A percentile compares a stretch with the other conserved stretches of the same genome.
phyloP scores from a whole-genome alignment of 2,888 invertebrate genomes.

The Fragum fragum region DNA sequence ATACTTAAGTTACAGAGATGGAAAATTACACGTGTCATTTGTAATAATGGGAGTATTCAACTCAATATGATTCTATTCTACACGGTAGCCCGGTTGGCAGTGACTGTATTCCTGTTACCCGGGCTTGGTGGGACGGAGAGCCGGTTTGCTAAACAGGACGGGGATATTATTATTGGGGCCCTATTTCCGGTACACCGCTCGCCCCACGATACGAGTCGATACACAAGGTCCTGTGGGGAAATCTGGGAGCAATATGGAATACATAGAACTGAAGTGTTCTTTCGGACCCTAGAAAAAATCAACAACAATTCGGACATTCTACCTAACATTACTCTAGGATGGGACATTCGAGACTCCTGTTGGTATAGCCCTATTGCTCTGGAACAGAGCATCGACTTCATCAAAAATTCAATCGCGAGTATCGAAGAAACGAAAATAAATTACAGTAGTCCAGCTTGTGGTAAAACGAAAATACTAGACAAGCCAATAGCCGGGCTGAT shows the following conservation, averaged over 20 bases:
- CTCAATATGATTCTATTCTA: no score
- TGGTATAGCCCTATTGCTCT: slow-evolving; percentile 94
- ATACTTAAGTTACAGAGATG: no score
- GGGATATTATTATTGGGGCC: slow-evolving; percentile 89
- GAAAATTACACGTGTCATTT: no score
- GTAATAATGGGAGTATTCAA: no score
- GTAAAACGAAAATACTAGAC: slow-evolving; percentile 35
- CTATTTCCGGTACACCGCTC: slow-evolving; percentile 89
- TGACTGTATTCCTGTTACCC: no score
- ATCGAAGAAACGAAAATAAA: slow-evolving; percentile 64
- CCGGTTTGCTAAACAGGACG: slow-evolving; percentile 85
- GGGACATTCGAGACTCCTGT: slow-evolving; percentile 93
- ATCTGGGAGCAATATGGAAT: slow-evolving; percentile 93
- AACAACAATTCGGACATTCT: slow-evolving; percentile 89
- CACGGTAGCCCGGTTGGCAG: no score
- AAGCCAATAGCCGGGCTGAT: slow-evolving; percentile 90
- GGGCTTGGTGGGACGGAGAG: neutral
- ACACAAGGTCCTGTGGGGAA: slow-evolving; percentile 88
- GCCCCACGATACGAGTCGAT: slow-evolving; percentile 85
- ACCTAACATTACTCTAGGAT: slow-evolving; percentile 89
- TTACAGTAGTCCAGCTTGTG: slow-evolving; percentile 44
- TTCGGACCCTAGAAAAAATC: slow-evolving; percentile 86
- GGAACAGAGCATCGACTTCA: slow-evolving; percentile 92
- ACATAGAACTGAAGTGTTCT: slow-evolving; percentile 90
- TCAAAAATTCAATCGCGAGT: slow-evolving; percentile 89